Conservation (phyloP, 2,888 invertebrate genomes). For the Pristionchus fissidentatus region DNA sequence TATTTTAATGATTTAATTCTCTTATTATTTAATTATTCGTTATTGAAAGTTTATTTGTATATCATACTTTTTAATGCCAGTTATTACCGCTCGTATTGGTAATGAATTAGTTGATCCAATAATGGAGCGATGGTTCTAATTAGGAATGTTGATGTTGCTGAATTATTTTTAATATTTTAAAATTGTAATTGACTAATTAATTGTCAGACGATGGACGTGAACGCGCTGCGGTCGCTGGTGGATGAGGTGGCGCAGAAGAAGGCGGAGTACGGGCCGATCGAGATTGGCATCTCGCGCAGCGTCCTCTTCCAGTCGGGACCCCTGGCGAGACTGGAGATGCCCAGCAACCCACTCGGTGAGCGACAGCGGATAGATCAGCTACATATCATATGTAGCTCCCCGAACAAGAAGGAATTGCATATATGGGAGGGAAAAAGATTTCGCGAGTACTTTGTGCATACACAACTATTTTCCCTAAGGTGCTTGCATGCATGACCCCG, state of each 20-base stretch:
- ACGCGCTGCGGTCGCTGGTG: slow-evolving; percentile 63
- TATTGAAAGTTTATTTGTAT: no score
- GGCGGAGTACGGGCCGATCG: slow-evolving; percentile 53
- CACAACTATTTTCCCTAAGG: no score
- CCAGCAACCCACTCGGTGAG: slow-evolving; percentile 51
- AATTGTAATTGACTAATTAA: no score
- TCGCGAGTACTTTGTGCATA: not conserved
- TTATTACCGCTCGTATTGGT: no score
- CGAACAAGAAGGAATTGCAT: not conserved
- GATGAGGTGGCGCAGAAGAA: slow-evolving; percentile 69
- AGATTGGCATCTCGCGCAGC: slow-evolving; percentile 54
- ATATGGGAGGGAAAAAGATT: not conserved
- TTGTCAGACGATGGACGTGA: slow-evolving; percentile 66
- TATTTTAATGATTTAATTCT: no score
- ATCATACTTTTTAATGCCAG: no score
- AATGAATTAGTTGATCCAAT: no score
- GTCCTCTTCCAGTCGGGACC: slow-evolving; percentile 56
- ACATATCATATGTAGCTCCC: not conserved
- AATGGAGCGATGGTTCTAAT: no score
- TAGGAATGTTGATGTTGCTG: no score
- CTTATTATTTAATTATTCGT: no score
- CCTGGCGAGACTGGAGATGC: slow-evolving; percentile 53
- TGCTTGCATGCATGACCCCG: no score
- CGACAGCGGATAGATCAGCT: not conserved
- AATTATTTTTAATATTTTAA: no score